phyloP scores from a whole-genome alignment of 2,113 vertebrate species.

The Tenebrosternarchus preto region DNA sequence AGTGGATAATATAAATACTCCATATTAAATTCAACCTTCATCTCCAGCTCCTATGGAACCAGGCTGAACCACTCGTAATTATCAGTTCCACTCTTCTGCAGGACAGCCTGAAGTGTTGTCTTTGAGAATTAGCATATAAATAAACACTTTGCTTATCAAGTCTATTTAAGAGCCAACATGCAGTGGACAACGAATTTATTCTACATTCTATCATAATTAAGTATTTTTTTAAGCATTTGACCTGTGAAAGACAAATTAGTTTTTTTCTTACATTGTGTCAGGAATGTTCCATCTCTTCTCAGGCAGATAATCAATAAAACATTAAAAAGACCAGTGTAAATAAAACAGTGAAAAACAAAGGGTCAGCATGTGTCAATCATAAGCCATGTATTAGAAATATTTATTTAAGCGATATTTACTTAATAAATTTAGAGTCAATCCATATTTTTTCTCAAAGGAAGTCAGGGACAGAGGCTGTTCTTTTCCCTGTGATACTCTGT shows the following conservation, averaged over 20 bases:
- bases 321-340: too few species aligned
- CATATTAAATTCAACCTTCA: slow-evolving; percentile 10
- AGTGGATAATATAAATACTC: slow-evolving; percentile 17
- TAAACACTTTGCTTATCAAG: slow-evolving; percentile 31
- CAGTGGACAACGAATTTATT: slow-evolving; percentile 7
- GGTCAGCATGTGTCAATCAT: too few species aligned
- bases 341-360: too few species aligned
- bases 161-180: slow-evolving; percentile 33
- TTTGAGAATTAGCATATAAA: slow-evolving; percentile 53
- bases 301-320: too few species aligned
- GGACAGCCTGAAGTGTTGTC: slow-evolving; percentile 38
- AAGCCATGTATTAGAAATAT: too few species aligned
- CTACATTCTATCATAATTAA: slow-evolving; percentile 1
- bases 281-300: too few species aligned
- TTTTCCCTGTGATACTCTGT: too few species aligned
- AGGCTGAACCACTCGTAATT: slow-evolving; percentile 30
- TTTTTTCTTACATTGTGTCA: too few species aligned
- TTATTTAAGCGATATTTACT: too few species aligned
- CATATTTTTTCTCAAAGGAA: too few species aligned
- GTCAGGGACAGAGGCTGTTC: too few species aligned
- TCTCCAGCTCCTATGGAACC: slow-evolving; percentile 10
- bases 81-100: slow-evolving; percentile 29
- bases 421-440: too few species aligned
- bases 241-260: background rate
- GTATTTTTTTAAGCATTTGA: background rate